phyloP scores from a whole-genome alignment of 2,888 invertebrate species.

The Rhamnusium bicolor region DNA sequence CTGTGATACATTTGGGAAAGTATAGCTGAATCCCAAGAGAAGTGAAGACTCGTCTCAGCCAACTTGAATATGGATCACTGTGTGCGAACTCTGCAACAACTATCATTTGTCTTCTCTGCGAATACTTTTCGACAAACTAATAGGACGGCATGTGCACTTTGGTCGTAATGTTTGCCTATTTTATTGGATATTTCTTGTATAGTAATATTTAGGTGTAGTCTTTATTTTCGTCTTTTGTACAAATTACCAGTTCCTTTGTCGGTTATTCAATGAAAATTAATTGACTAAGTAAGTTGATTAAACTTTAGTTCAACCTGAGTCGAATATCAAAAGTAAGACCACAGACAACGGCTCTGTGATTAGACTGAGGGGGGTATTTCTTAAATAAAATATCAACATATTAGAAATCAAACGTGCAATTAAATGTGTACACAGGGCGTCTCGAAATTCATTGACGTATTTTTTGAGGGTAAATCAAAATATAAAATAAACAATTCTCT shows the following conservation, averaged over 20 bases:
- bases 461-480: too few relatives aligned
- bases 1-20: constrained; percentile 29
- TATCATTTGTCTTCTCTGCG: constrained; percentile 41
- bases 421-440: too few relatives aligned
- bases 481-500: too few relatives aligned
- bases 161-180: neutral
- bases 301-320: too few relatives aligned
- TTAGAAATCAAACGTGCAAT: too few relatives aligned
- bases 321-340: too few relatives aligned
- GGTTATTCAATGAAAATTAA: neutral
- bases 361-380: too few relatives aligned
- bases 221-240: neutral
- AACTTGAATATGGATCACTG: constrained; percentile 45
- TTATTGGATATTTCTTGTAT: constrained; percentile 17
- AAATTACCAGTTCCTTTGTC: neutral
- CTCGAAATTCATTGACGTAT: too few relatives aligned
- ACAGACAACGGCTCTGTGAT: too few relatives aligned
- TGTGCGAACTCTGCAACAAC: constrained; percentile 43
- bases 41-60: constrained; percentile 33
- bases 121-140: constrained; percentile 31
- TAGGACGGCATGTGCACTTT: constrained; percentile 1
- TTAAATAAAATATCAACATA: too few relatives aligned
- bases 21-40: constrained; percentile 33
- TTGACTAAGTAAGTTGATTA: too few relatives aligned
- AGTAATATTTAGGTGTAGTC: neutral